Base-by-base conservation (phyloP, 1,140 invertebrate species). In the Neodiprion pinetum region DNA sequence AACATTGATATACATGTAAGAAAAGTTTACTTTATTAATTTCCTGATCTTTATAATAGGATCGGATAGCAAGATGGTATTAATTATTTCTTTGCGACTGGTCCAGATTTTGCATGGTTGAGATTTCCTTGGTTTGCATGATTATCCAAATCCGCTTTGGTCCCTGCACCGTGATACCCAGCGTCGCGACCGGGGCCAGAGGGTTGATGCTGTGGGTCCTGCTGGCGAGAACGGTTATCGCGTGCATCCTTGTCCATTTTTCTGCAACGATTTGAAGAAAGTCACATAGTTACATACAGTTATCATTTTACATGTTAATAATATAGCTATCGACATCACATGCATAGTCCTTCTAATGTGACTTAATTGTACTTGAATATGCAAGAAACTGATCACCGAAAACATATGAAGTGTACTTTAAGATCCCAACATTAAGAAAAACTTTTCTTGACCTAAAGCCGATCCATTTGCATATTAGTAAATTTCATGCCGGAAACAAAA, bases 71-170 rank as follows among this genome's bases (percentile, higher is more conserved):
- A 40, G 28, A 40, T 3, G 28, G 28, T 40, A 40, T n/a, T 11
- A 61, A 11, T 61, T 61, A 61, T 61, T 61, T 61, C 53, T n/a
- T 61, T 11, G 53, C 53, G 53, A n/a, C n/a, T 8, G 53, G 53
- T n/a, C 53, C 53, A n/a, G 53, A 61, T 9, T 10, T 61, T 11
- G 53, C 5, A n/a, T 61, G 53, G 9, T 61, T 61, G 0, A 0
- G 4, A n/a, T 61, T 61, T 9, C 53, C 53, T 61, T 61, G 53
- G 7, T 70, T 71, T 0, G 12, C 0, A 7, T 69, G 79, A 40
- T 81, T 80, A 7, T 80, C 17, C 0, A 76, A n/a, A 70, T 80
- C 77, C 0, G 65, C 17, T 17, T 77, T 80, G 0, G 47, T 61
- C 0, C 53, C 71, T 0, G n/a, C 0, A 3, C 81, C 80, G 14